Base-by-base conservation (phyloP, 2,888 invertebrate species). In the Plutella xylostella region DNA sequence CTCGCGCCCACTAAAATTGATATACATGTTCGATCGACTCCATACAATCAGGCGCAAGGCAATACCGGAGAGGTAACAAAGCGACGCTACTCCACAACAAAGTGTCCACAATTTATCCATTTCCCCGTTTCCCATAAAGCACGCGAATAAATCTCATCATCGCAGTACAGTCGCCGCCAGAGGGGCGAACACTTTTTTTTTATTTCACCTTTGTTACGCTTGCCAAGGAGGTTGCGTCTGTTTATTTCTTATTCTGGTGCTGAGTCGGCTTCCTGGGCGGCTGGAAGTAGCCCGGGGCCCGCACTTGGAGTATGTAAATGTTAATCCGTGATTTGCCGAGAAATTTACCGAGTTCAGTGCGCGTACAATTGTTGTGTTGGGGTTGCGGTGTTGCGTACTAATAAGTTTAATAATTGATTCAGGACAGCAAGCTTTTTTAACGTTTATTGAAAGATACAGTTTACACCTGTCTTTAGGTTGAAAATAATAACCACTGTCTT, bases 191-290 rank as follows among this genome's bases (percentile, higher is more conserved):
- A 72, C 72, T 75, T 78, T 72, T 79, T 78, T 80, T 76, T 78
- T 72, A 75, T 74, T 75, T 78, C 71, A 77, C 75, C 78, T 82
- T 82, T 80, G 82, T 82, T 83, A 82, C 80, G 82, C 78, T 80
- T 75, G 79, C 75, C 75, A 70, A 62, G 61, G 71, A 75, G 42
- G 41, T 44, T 38, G 77, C 7, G n/a, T 18, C 19, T 34, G 34
- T 79, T 80, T 79, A 78, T 82, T 79, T 80, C 77, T 77, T 77
- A 76, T 78, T 80, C 73, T 73, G 75, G 71, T 69, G 80, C 68
- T 80, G 80, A 82, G 71, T 71, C 65, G 68, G 66, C 82, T 83
- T 83, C 80, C 82, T 82, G 82, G 79, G 80, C 78, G 79, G 80
- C 69, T 74, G 70, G 69, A 61, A 65, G 65, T 62, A 58, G 72